These are phyloP conservation scores for Phasia obesa DNA, from an alignment of 2,888 invertebrate genomes.

Conservation along the genomic window DNA sequence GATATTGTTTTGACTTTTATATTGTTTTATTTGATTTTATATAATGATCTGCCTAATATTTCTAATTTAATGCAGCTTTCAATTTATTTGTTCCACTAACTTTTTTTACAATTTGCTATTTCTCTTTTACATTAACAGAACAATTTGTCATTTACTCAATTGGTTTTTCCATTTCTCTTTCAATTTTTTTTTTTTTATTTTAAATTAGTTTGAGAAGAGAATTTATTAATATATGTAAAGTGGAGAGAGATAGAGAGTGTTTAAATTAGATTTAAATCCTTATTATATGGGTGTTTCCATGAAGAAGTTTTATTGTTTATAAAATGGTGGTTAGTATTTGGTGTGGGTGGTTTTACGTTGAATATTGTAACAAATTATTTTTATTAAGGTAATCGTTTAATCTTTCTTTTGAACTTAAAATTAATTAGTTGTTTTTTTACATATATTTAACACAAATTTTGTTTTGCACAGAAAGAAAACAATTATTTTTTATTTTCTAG, in stretches of 20 bases:
- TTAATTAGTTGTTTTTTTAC: conserved; percentile 8
- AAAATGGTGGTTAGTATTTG: conserved; percentile 52
- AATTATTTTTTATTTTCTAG: not conserved
- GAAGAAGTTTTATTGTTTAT: conserved; percentile 31
- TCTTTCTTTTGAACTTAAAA: conserved; percentile 7
- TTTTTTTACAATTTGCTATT: too few species aligned
- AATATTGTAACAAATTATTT: conserved; percentile 38
- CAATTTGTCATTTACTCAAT: not conserved
- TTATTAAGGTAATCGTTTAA: conserved; percentile 17
- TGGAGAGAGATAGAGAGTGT: not conserved
- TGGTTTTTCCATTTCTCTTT: not conserved
- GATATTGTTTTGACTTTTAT: too few species aligned
- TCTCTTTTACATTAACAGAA: too few species aligned
- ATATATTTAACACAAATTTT: conserved; percentile 61
- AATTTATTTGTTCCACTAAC: too few species aligned
- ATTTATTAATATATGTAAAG: not conserved
- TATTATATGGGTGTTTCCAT: conserved; percentile 46
- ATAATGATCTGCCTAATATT: too few species aligned
- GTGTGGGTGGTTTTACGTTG: conserved; percentile 33
- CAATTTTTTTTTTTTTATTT: not conserved
- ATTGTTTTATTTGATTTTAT: too few species aligned
- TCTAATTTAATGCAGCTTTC: too few species aligned
- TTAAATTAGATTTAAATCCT: conserved; percentile 23
- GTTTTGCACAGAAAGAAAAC: conserved; percentile 32
- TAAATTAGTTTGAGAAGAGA: not conserved